Conservation (phyloP, 1,140 invertebrate species). For the Mya arenaria region DNA sequence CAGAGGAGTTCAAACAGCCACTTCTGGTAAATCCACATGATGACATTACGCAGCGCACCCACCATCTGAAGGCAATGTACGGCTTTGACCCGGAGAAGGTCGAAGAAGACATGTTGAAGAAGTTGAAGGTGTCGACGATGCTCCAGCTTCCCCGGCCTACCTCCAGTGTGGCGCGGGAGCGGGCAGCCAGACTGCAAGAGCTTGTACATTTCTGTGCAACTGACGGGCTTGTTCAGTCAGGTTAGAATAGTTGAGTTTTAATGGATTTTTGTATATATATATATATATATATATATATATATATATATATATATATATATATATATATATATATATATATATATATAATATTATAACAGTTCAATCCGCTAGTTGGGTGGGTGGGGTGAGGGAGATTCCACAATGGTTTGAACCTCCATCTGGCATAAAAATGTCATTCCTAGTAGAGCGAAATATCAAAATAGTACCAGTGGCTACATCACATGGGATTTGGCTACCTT, state of each 20-base stretch:
- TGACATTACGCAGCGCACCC: conserved; percentile 71
- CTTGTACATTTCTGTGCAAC: conserved; percentile 78
- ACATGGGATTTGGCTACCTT: too few relatives aligned
- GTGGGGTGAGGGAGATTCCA: too few relatives aligned
- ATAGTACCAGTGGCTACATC: too few relatives aligned
- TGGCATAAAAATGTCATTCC: too few relatives aligned
- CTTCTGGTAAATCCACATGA: conserved; percentile 76
- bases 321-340: too few relatives aligned
- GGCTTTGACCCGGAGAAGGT: conserved; percentile 76
- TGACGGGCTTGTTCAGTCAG: conserved; percentile 71
- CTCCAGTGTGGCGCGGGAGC: conserved; percentile 66
- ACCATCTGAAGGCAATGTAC: conserved; percentile 74
- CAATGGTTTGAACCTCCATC: too few relatives aligned
- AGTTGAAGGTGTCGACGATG: conserved; percentile 58
- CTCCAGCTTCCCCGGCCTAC: conserved; percentile 62
- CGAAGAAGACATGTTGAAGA: conserved; percentile 77
- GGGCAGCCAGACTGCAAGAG: conserved; percentile 79
- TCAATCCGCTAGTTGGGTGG: too few relatives aligned
- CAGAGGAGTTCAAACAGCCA: conserved; percentile 67
- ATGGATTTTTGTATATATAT: too few relatives aligned
- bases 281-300: too few relatives aligned
- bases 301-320: too few relatives aligned
- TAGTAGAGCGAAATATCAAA: too few relatives aligned
- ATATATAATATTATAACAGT: too few relatives aligned
- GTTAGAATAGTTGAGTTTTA: conserved; percentile 61